Evolutionary conservation across 2,888 invertebrate genomes (phyloP), one percentile per base, ranked within the genome.

Genomic region (Folsomia manolachei): DNA sequence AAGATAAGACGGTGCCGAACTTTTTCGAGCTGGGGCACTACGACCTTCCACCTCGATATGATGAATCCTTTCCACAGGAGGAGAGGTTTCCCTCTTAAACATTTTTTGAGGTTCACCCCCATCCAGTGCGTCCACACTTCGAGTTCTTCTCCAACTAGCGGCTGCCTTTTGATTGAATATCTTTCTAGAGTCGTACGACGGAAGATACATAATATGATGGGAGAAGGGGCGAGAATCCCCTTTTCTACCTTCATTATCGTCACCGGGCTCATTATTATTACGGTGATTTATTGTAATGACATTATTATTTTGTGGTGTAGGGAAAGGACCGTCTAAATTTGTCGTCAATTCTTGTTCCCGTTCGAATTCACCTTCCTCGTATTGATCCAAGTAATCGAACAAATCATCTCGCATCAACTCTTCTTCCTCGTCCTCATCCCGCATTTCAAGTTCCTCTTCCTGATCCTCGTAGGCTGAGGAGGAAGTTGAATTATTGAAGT

Each of bases 181-280:
- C 56, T 77, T 71, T 53, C 82, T 81, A 26, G 84, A 82, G 70
- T 82, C 82, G 77, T 83, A 84, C 71, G 86, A 85, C 1, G 91
- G 91, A 68, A 93, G 86, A 84, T 94, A 94, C 90, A 94, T 93
- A 26, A 93, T 88, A 83, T 91, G 24, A 19, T 67, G 90, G 0
- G 89, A 86, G 72, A 87, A 85, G 1, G 85, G 84, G 1, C 84
- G 83, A 61, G 83, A 68, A 82, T 83, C 60, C 83, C 79, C 26
- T n/a, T n/a, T n/a, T n/a, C n/a, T n/a, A 80, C 79, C 65, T 70
- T 69, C 69, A 74, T 69, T 71, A 81, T 53, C 82, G 82, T 21
- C 82, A 81, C 18, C 61, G 67, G 62, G 71, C 51, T 62, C 69
- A 62, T 74, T 72, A 64, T 72, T 71, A 27, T 66, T 71, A 71